Conservation (phyloP, 1,140 invertebrate species). For the Brachionus sp. region DNA sequence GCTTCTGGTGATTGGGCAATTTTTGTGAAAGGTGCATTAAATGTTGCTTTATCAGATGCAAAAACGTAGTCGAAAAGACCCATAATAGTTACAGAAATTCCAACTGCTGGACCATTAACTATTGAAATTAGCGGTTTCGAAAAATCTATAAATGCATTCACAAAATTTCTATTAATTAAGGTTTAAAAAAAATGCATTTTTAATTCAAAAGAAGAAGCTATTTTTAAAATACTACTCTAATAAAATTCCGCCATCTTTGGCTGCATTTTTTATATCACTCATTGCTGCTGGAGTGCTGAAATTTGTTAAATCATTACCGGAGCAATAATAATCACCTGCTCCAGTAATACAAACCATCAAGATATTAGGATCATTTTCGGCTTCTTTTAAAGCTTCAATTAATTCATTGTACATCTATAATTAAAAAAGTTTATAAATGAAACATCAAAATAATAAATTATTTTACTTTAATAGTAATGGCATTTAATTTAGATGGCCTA, state of each 20-base stretch:
- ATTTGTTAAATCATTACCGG: slow-evolving; percentile 78
- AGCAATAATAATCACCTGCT: slow-evolving; percentile 73
- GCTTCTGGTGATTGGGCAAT: slow-evolving; percentile 78
- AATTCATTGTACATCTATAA: slow-evolving; percentile 40
- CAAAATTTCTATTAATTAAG: slow-evolving; percentile 64
- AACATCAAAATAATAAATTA: neutral
- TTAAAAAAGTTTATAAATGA: neutral
- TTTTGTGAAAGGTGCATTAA: slow-evolving; percentile 77
- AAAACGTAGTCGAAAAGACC: slow-evolving; percentile 83
- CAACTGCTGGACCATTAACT: slow-evolving; percentile 87
- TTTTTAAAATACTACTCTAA: slow-evolving; percentile 48
- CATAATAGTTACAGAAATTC: slow-evolving; percentile 76
- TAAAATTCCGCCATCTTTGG: slow-evolving; percentile 29
- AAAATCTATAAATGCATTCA: slow-evolving; percentile 76
- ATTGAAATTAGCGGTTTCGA: slow-evolving; percentile 81
- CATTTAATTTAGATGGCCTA: slow-evolving; percentile 32
- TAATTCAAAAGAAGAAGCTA: slow-evolving; percentile 48
- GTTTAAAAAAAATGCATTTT: neutral
- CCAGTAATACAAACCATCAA: slow-evolving; percentile 64
- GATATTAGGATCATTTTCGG: slow-evolving; percentile 32
- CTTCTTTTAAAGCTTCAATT: slow-evolving; percentile 15
- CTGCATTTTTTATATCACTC: slow-evolving; percentile 25
- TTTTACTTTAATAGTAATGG: slow-evolving; percentile 60
- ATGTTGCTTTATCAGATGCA: slow-evolving; percentile 71
- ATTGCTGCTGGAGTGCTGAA: slow-evolving; percentile 53